Conservation (phyloP, 1,140 invertebrate genomes). For the Maniola jurtina region DNA sequence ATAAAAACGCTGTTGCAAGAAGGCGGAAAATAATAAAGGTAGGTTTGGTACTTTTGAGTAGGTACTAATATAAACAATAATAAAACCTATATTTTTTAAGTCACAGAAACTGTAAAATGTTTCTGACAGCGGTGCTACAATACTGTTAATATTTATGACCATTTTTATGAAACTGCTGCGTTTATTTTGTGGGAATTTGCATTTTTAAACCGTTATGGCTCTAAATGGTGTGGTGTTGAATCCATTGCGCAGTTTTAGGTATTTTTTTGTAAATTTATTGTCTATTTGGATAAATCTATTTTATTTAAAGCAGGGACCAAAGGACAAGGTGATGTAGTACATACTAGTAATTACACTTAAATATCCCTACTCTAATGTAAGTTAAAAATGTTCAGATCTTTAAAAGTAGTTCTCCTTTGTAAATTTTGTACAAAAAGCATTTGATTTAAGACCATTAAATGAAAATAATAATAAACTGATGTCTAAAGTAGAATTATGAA, state of each 20-base stretch:
- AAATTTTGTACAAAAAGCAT: too few relatives aligned
- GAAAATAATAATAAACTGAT: too few relatives aligned
- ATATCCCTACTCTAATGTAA: too few relatives aligned
- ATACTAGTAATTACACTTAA: background rate
- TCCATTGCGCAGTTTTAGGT: background rate
- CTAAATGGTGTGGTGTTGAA: constrained; percentile 6
- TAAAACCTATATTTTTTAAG: background rate
- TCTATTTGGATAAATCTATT: background rate
- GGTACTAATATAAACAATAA: background rate
- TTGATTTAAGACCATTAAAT: too few relatives aligned
- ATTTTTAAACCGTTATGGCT: background rate
- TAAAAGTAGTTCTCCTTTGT: too few relatives aligned
- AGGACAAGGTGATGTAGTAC: background rate
- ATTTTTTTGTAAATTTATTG: background rate
- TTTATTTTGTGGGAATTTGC: constrained; percentile 1
- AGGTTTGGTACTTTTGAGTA: too few relatives aligned
- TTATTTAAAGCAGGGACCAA: background rate
- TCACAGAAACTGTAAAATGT: background rate
- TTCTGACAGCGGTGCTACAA: background rate
- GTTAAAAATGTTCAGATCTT: too few relatives aligned
- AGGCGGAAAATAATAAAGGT: too few relatives aligned
- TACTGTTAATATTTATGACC: background rate
- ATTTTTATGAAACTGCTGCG: background rate
- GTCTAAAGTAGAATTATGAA: too few relatives aligned
- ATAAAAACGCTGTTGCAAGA: too few relatives aligned